Conservation (phyloP, 2,113 vertebrate species). For the Pteronura brasiliensis region DNA sequence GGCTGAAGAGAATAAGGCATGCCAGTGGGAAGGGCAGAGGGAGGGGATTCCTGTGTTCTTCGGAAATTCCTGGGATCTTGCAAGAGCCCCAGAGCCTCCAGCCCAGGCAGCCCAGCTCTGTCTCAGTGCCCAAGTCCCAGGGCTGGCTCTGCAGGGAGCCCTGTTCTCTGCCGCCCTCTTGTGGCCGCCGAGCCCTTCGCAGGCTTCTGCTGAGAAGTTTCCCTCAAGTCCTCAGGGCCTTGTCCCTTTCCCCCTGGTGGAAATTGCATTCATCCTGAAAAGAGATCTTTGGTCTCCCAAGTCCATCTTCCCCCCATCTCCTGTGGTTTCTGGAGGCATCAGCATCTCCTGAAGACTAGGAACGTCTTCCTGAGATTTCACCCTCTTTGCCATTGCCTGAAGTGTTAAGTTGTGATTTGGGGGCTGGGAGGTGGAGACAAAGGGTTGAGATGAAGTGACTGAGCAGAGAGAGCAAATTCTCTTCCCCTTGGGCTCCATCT, state of each 20-base stretch:
- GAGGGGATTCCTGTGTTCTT: too few relatives aligned
- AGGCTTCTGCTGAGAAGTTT: too few relatives aligned
- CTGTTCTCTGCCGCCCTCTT: conserved; percentile 56
- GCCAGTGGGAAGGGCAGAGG: too few relatives aligned
- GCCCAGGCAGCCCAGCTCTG: not conserved
- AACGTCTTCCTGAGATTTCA: not conserved
- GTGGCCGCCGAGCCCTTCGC: not conserved
- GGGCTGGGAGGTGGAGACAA: too few relatives aligned
- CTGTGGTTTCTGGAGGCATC: not conserved
- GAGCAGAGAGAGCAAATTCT: not conserved
- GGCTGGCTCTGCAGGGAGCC: not conserved
- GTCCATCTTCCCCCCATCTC: too few relatives aligned
- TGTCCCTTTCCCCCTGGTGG: too few relatives aligned
- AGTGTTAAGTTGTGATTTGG: too few relatives aligned
- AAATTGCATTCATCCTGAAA: not conserved
- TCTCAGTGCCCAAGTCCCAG: not conserved
- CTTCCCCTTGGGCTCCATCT: not conserved
- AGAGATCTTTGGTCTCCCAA: not conserved
- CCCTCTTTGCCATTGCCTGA: too few relatives aligned
- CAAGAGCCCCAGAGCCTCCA: not conserved
- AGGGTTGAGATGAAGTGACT: too few relatives aligned
- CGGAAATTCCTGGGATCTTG: not conserved
- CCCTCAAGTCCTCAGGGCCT: too few relatives aligned
- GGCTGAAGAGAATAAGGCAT: too few relatives aligned
- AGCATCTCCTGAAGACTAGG: not conserved